Conservation (phyloP, 1,140 invertebrate species). For the Pogonognathellus flavescens region DNA sequence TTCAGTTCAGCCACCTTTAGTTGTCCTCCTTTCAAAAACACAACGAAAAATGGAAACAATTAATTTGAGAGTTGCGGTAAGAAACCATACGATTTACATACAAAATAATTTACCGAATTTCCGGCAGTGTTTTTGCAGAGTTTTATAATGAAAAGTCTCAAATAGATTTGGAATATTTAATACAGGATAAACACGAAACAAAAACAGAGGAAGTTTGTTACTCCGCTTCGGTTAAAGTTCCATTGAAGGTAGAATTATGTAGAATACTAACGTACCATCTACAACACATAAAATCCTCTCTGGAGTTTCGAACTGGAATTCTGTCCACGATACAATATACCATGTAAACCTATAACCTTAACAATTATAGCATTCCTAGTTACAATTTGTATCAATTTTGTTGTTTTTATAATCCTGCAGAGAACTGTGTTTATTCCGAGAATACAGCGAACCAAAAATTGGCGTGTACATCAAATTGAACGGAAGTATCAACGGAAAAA, state of each 20-base stretch:
- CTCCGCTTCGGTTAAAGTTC: conserved; percentile 60
- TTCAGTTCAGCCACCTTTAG: background rate
- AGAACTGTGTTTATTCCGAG: conserved; percentile 55
- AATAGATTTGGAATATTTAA: background rate
- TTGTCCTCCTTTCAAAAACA: too few relatives aligned
- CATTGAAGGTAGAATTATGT: conserved; percentile 49
- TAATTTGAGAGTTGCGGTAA: conserved; percentile 53
- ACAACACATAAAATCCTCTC: background rate
- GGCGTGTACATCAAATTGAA: conserved; percentile 19
- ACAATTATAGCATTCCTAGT: background rate
- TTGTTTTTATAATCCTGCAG: conserved; percentile 14
- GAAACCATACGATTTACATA: background rate
- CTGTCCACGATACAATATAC: conserved; percentile 48
- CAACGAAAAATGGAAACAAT: conserved; percentile 51
- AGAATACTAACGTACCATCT: conserved; percentile 31
- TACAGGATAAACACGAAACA: conserved; percentile 9
- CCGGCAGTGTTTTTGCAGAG: background rate
- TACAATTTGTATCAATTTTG: background rate
- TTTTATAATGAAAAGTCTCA: background rate
- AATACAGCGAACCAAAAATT: conserved; percentile 52
- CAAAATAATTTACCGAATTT: background rate
- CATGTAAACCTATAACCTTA: conserved; percentile 33
- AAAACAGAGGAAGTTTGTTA: conserved; percentile 45
- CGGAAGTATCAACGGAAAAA: background rate
- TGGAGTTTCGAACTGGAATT: conserved; percentile 57